Evolutionary conservation across 2,797 vertebrate species (phyloP).

Genomic region (Hydrocynus forskahlii): DNA sequence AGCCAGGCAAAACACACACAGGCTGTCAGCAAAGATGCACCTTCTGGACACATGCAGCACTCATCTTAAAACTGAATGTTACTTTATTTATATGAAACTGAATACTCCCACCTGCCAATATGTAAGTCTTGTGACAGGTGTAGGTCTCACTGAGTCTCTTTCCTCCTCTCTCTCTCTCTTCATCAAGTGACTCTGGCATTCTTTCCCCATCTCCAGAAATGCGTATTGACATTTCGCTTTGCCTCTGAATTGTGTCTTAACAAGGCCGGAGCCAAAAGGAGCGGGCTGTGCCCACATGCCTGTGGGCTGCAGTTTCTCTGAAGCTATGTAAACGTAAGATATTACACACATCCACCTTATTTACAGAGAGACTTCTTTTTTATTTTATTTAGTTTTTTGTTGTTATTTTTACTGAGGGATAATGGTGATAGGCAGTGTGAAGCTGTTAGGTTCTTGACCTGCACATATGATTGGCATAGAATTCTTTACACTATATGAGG

Average conservation of each 20-base stretch:
- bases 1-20: slow-evolving; percentile 13
- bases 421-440: too few species aligned
- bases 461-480: too few species aligned
- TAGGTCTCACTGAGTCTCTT: slow-evolving; percentile 36
- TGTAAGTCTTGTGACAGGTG: slow-evolving; percentile 29
- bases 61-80: neutral
- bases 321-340: slow-evolving; percentile 20
- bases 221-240: slow-evolving; percentile 77
- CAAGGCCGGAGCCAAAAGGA: slow-evolving; percentile 56
- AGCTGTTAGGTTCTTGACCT: too few species aligned
- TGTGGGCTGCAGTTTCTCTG: slow-evolving; percentile 45
- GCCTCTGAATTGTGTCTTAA: slow-evolving; percentile 68
- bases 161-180: slow-evolving; percentile 21
- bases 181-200: slow-evolving; percentile 52
- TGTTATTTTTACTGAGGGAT: too few species aligned
- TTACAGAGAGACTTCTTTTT: neutral
- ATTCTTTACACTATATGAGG: too few species aligned
- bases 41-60: slow-evolving; percentile 10
- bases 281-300: slow-evolving; percentile 29
- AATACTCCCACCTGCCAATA: slow-evolving; percentile 24
- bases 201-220: slow-evolving; percentile 65
- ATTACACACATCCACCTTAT: slow-evolving; percentile 20
- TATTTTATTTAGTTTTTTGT: too few species aligned
- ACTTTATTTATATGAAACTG: slow-evolving; percentile 7
- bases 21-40: slow-evolving; percentile 13